phyloP scores from a whole-genome alignment of 2,113 vertebrate genomes.

The Taxidea taxus region DNA sequence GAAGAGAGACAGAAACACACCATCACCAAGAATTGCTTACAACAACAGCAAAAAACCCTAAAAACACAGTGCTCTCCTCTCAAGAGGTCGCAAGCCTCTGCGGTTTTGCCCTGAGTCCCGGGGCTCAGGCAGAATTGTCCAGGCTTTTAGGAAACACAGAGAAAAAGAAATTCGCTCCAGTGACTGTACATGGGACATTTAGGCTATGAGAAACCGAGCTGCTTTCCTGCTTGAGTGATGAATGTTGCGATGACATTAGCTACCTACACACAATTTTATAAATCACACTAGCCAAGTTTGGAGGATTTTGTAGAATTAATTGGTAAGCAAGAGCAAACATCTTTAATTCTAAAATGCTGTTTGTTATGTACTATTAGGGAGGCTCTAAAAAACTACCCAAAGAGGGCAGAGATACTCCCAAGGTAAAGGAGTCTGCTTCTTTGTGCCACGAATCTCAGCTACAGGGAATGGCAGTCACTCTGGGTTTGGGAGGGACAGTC shows the following conservation, averaged over 20 bases:
- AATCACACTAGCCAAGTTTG: not conserved
- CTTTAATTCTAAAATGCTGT: not conserved
- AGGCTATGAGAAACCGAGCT: not conserved
- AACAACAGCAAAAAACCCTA: not conserved
- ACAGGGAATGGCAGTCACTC: not conserved
- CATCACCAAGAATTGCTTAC: not conserved
- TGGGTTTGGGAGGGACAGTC: not conserved
- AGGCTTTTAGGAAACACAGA: not conserved
- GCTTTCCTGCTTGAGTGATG: slow-evolving; percentile 32
- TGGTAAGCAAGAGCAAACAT: not conserved
- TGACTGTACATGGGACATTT: not conserved
- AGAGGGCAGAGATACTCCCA: not conserved
- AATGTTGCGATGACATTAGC: not conserved
- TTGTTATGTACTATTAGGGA: not conserved
- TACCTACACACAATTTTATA: not conserved
- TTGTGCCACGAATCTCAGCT: not conserved
- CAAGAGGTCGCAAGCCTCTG: not conserved
- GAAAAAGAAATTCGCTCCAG: slow-evolving; percentile 22
- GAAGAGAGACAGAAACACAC: not conserved
- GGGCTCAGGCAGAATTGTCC: not conserved
- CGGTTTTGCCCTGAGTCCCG: not conserved
- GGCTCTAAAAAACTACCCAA: not conserved
- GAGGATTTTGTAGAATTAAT: not conserved
- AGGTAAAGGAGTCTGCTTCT: not conserved
- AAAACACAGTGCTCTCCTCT: not conserved